Evolutionary conservation across 37 sponge, comb jelly and placozoan species (phyloP).

Genomic region (Aphrocallistes beatrix): DNA sequence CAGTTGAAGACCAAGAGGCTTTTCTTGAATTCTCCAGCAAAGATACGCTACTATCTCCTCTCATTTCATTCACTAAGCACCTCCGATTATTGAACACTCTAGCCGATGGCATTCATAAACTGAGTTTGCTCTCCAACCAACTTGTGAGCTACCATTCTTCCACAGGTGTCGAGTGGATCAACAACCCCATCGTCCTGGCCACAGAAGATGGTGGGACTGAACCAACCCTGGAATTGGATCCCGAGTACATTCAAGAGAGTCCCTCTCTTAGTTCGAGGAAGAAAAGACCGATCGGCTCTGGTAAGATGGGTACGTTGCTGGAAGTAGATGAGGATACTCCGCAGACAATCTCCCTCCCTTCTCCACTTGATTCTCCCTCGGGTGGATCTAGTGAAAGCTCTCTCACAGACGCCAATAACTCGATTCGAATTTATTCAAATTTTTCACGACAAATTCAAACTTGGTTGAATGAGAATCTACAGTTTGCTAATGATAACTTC

Average conservation of each 20-base stretch:
- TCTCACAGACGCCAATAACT: not conserved
- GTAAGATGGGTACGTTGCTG: not conserved
- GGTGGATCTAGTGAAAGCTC: not conserved
- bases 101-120: not conserved
- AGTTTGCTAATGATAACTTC: not conserved
- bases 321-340: not conserved
- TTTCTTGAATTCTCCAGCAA: not conserved
- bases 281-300: constrained; percentile 2
- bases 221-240: not conserved
- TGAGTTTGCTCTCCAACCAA: not conserved
- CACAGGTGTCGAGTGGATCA: not conserved
- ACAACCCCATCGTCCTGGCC: not conserved
- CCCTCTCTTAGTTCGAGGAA: not conserved
- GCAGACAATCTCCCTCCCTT: not conserved
- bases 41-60: not conserved
- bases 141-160: not conserved
- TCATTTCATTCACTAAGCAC: not conserved
- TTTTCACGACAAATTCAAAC: not conserved
- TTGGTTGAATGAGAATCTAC: not conserved
- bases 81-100: not conserved
- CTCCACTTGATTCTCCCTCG: not conserved
- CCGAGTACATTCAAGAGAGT: not conserved
- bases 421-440: not conserved
- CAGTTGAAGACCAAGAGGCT: not conserved
- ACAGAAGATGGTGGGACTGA: not conserved